phyloP scores from a whole-genome alignment of 1,140 invertebrate genomes.

The Aplysia californica region DNA sequence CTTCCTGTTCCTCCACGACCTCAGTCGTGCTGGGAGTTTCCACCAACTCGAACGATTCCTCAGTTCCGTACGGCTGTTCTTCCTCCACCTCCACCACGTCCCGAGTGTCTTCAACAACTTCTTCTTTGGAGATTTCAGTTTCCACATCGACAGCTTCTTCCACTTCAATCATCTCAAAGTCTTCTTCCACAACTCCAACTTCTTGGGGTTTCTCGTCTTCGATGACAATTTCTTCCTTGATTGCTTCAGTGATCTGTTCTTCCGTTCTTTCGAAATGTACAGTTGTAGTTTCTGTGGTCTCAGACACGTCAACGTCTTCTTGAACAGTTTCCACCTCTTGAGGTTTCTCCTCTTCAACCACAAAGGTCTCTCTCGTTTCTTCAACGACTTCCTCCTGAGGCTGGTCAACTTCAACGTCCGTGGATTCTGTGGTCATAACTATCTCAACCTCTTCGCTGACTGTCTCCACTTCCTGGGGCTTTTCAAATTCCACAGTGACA shows the following conservation, averaged over 20 bases:
- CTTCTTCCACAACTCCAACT: not conserved
- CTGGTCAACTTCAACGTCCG: too few species aligned
- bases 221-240: not conserved
- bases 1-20: constrained; percentile 29
- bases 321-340: not conserved
- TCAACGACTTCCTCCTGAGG: constrained; percentile 15
- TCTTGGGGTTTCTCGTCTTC: not conserved
- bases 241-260: not conserved
- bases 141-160: too few species aligned
- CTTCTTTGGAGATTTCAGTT: too few species aligned
- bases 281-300: not conserved
- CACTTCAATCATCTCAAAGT: too few species aligned
- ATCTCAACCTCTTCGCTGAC: not conserved
- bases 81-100: too few species aligned
- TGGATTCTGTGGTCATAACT: not conserved
- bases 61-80: constrained; percentile 29
- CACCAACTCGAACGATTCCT: constrained; percentile 6
- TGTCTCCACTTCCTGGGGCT: not conserved
- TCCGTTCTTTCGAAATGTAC: not conserved
- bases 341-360: too few species aligned
- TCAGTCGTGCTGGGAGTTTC: constrained; percentile 4
- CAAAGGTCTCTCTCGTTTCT: constrained; percentile 4
- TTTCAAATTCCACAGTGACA: not conserved
- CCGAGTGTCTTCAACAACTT: too few species aligned
- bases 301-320: not conserved